Percentiles rank a stretch among this genome's conserved stretches.
These are phyloP conservation scores for Calyptommatus sinebrachiatus DNA, from an alignment of 2,113 vertebrate species.

Conservation along the genomic window DNA sequence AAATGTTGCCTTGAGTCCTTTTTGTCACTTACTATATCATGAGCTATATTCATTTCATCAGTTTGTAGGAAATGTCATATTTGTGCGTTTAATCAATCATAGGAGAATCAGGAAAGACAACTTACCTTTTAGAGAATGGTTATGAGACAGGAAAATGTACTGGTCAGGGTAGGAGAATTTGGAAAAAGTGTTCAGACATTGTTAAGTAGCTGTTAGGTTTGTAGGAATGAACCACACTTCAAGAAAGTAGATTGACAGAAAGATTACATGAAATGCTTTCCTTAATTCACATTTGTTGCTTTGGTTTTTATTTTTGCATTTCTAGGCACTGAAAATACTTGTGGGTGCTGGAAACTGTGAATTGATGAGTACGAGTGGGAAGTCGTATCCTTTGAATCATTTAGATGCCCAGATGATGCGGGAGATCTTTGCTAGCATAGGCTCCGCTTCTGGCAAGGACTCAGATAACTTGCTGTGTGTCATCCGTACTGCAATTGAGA, in stretches of 20 bases:
- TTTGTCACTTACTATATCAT: neutral
- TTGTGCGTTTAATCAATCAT: neutral
- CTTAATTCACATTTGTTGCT: neutral
- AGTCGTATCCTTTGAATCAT: constrained; percentile 68
- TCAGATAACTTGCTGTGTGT: constrained; percentile 78
- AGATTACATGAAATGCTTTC: neutral
- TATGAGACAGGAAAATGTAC: neutral
- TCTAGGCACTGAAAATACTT: constrained; percentile 87
- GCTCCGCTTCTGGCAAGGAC: constrained; percentile 82
- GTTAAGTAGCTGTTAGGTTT: neutral
- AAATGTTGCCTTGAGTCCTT: neutral
- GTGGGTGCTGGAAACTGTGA: constrained; percentile 82
- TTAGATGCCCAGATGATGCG: constrained; percentile 86
- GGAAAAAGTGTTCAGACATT: neutral
- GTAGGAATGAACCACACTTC: neutral
- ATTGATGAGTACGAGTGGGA: constrained; percentile 59
- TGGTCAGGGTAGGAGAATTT: neutral
- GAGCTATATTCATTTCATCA: neutral
- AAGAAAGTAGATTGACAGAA: neutral
- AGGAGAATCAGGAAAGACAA: neutral
- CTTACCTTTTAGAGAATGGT: neutral
- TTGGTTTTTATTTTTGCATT: neutral
- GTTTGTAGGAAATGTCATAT: neutral
- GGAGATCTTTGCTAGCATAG: constrained; percentile 95
- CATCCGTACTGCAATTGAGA: constrained; percentile 81